Evolutionary conservation across 2,797 vertebrate species (phyloP), one percentile per base, ranked within the genome.

Genomic region (Rhincodon typus): DNA sequence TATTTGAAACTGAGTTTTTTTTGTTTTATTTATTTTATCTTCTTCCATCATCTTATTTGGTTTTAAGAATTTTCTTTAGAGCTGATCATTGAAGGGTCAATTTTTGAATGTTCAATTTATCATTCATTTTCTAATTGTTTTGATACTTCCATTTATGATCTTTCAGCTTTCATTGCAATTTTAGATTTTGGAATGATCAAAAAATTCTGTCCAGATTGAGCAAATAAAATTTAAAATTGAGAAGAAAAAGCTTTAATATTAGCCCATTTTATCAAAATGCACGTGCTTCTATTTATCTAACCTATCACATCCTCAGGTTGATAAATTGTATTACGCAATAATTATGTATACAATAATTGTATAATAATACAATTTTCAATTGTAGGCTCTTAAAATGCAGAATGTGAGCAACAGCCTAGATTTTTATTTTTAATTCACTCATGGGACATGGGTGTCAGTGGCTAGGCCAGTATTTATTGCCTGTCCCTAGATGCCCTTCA

Each of bases 1-100:
- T 66, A 91, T 91, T 91, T 91, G 88, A 91, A 91, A 91, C 88
- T 1, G 66, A 91, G n/a, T 4, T 91, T 91, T 34, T 34, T n/a
- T 15, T 66, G 19, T 91, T 34, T 90, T 90, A 62, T 62, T 30
- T 90, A 57, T 34, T 25, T 62, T 91, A 17, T 66, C 66, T 57
- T 5, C 34, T 66, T 57, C 30, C 53, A 17, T 62, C 53, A 62
- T 90, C 30, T 53, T 90, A 62, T 34, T 90, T 62, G 53, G 53
- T 15, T 91, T 91, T 91, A 30, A 66, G 53, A 91, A 62, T 17
- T 57, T 34, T 88, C 13, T n/a, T 62, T n/a, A 66, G n/a, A n/a
- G n/a, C n/a, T n/a, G n/a, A n/a, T n/a, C n/a, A n/a, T n/a, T n/a
- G n/a, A n/a, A n/a, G n/a, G n/a, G n/a, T n/a, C n/a, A n/a, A n/a